Percentiles rank a stretch among this genome's conserved stretches.
phyloP scores from a whole-genome alignment of 2,113 vertebrate species.

The Aegithalos caudatus region DNA sequence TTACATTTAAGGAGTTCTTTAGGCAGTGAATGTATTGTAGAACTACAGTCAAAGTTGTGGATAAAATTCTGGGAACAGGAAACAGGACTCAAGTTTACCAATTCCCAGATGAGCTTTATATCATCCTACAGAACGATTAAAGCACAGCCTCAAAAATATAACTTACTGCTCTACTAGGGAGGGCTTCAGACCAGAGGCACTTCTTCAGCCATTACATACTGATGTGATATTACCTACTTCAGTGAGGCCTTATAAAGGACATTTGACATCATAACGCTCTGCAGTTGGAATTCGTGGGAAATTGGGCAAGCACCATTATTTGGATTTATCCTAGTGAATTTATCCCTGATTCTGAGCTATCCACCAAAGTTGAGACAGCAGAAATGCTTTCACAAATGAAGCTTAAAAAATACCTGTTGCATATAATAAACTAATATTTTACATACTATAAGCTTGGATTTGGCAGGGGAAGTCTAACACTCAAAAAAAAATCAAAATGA shows the following conservation, averaged over 20 bases:
- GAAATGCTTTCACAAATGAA: background rate
- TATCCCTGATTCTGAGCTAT: background rate
- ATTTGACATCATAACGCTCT: background rate
- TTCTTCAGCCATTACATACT: background rate
- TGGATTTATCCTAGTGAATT: background rate
- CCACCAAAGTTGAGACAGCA: background rate
- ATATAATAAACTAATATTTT: background rate
- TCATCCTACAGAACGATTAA: background rate
- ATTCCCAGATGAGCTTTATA: background rate
- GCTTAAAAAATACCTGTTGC: background rate
- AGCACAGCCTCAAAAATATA: background rate
- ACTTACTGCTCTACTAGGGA: background rate
- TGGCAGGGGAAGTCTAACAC: background rate
- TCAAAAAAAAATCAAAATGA: background rate
- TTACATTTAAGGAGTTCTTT: background rate
- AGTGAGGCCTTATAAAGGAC: background rate
- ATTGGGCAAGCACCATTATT: rapidly evolving
- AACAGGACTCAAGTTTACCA: rapidly evolving
- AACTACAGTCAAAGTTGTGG: background rate
- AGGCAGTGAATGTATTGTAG: background rate
- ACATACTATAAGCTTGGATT: background rate
- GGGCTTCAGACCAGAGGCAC: background rate
- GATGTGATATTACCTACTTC: background rate
- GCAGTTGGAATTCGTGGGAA: background rate
- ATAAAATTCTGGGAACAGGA: background rate